Base-by-base conservation (phyloP, 2,797 vertebrate genomes). In the Sebastes oblongus region DNA sequence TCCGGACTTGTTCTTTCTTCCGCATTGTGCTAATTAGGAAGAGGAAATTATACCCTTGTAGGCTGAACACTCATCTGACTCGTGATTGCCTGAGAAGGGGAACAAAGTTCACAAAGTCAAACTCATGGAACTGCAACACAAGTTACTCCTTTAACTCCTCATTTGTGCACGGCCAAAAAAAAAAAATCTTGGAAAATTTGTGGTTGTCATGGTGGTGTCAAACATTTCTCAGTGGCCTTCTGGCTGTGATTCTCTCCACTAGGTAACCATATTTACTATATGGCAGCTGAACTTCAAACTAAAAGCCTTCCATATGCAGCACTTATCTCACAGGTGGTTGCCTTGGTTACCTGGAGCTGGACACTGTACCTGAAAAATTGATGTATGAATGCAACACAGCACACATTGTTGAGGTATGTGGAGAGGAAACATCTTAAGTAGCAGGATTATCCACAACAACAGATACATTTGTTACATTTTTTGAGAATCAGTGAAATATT, bases 261-360 rank as follows among this genome's bases (percentile, higher is more conserved):
- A 5, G 5, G 55, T 60, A 32, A 65, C 42, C 8, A 22, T 62
- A 66, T 73, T 80, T 77, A 42, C n/a, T 66, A 75, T 65, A 56
- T 46, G 18, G 55, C 27, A 66, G 50, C 58, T 76, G 72, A 82
- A 82, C 52, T 67, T 83, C 60, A 39, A 60, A 58, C 59, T 77
- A 66, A 72, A 87, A 85, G 69, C 54, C 29, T 66, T 71, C 13
- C 42, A 72, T 82, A 72, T 72, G 24, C 42, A 76, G 50, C 70
- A 65, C 67, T 80, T 72, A 75, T 75, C 60, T 65, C 36, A 84
- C 78, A 59, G 68, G 82, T 77, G 46, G 78, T 88, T 90, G 73
- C 77, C 75, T 39, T 90, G 78, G 83, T 88, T 86, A 87, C 81
- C 58, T 14, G 12, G 24, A 36, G 56, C 62, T 55, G 52, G 80